Evolutionary conservation across 2,888 invertebrate genomes (phyloP), one percentile per base, ranked within the genome.

Genomic region (Drosophila macrospina): DNA sequence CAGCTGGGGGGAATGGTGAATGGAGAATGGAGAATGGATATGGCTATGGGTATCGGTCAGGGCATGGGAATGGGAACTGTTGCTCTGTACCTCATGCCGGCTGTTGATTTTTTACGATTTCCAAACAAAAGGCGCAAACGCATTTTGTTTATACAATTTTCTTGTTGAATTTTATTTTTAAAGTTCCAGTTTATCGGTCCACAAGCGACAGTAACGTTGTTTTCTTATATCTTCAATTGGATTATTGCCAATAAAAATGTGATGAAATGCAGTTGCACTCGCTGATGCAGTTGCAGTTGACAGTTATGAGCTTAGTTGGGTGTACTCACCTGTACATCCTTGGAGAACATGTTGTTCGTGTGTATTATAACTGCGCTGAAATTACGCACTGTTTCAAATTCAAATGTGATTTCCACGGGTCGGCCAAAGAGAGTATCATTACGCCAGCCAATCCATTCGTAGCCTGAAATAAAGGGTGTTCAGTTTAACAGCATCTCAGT

Each of bases 381-480:
- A 92, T 96, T 96, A 55, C 96, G 93, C 30, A 95, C 94, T 65
- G 93, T 93, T 91, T 96, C 96, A 91, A 97, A 97, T 91, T 96
- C 95, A 91, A 97, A 97, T 28, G 94, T 93, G 51, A 97, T 94
- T 91, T 96, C 95, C 24, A 97, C 93, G 1, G 95, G 95, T 56
- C 93, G 93, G 28, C 94, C 94, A 32, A 93, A 90, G 91, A 94
- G 92, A 30, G 94, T 94, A 88, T 95, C 95, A 85, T 95, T 95
- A 77, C 94, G 93, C 97, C 97, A 97, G 39, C 96, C 97, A 48
- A 97, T 94, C 97, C 97, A 97, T 91, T 96, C 96, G 90, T 96
- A 96, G 52, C 96, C 96, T 95, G 86, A 16, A 92, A 90, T 10
- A 13, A 30, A 20, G 6, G 4, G 6, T 24, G 41, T 5, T 44